Evolutionary conservation across 1,140 invertebrate genomes (phyloP).

Genomic region (Bombus polaris): DNA sequence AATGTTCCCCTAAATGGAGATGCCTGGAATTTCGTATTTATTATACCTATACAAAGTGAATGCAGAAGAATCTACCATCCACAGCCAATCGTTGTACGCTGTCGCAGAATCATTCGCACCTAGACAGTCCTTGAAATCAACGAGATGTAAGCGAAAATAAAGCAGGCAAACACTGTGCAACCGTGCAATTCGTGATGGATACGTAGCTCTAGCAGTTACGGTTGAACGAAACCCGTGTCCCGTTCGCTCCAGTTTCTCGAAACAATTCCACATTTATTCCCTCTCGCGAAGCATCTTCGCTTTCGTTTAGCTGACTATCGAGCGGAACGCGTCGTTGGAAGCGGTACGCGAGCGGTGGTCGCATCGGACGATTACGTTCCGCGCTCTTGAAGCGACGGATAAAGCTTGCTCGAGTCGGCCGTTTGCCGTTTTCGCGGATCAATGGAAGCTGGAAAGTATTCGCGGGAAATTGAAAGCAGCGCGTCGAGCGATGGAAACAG

Average conservation of each 20-base stretch:
- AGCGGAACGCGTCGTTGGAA: not conserved
- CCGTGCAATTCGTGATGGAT: no score
- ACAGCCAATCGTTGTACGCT: no score
- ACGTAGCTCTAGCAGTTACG: not conserved
- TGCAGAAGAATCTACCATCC: no score
- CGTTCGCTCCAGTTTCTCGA: not conserved
- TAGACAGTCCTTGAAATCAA: no score
- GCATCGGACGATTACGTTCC: constrained; percentile 6
- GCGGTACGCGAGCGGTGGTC: not conserved
- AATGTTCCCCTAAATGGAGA: no score
- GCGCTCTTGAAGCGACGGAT: not conserved
- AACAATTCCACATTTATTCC: not conserved
- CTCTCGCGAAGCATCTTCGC: not conserved
- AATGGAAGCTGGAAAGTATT: not conserved
- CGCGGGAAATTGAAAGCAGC: not conserved
- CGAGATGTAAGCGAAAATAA: no score
- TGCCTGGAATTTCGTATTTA: no score
- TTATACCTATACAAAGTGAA: no score
- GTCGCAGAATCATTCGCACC: no score
- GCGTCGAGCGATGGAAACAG: not conserved
- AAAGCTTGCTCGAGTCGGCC: not conserved
- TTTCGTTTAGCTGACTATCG: not conserved
- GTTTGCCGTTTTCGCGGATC: not conserved
- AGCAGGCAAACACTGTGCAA: no score
- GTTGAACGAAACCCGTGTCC: not conserved